These are phyloP conservation scores for Erebia epiphron DNA, from an alignment of 2,888 invertebrate genomes.

Conservation along the genomic window DNA sequence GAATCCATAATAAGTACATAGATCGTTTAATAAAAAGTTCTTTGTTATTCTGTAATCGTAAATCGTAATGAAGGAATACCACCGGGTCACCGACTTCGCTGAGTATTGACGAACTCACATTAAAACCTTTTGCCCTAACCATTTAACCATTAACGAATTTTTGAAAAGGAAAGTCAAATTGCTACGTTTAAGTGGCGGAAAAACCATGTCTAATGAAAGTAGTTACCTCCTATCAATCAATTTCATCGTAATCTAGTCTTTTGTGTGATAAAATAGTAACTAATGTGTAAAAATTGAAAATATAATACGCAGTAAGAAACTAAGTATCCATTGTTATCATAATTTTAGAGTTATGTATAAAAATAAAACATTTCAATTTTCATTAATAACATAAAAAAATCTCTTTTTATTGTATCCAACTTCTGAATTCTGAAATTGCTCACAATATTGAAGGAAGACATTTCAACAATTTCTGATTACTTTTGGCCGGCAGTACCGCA, in stretches of 20 bases:
- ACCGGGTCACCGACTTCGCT: background rate
- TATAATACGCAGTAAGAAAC: too few species aligned
- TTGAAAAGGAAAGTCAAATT: background rate
- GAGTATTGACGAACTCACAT: background rate
- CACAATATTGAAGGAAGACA: conserved; percentile 16
- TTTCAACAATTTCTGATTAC: conserved; percentile 35
- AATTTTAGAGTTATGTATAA: too few species aligned
- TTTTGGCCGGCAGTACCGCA: conserved; percentile 28
- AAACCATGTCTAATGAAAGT: background rate
- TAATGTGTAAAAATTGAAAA: too few species aligned
- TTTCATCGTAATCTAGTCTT: background rate
- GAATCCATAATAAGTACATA: background rate
- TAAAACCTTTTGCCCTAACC: background rate
- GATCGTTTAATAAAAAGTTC: background rate
- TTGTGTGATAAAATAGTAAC: too few species aligned
- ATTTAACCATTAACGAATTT: background rate
- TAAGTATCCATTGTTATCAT: too few species aligned
- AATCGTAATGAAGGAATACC: background rate
- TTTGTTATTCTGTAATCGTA: background rate
- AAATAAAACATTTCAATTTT: too few species aligned
- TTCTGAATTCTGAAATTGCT: background rate
- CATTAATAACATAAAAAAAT: too few species aligned
- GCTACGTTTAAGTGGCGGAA: background rate
- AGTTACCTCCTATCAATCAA: background rate
- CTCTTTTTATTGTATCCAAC: too few species aligned